Percentiles rank a stretch among this genome's conserved stretches.
Conservation (phyloP, 2,113 vertebrate genomes). For the Galemys pyrenaicus region DNA sequence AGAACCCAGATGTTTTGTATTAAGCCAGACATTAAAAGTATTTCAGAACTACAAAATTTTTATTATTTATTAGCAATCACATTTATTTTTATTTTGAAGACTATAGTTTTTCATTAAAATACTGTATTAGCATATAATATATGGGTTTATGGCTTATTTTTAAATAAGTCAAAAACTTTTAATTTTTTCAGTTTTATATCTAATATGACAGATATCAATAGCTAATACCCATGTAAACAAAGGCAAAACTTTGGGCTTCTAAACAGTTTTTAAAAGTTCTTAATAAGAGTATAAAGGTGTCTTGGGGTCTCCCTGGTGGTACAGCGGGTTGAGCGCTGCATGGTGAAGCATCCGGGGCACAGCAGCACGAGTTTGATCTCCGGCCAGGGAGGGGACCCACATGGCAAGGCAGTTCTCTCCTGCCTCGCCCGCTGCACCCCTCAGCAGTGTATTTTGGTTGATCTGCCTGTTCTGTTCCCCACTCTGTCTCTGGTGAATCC, state of each 20-base stretch:
- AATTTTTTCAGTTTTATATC: background rate
- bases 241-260: background rate
- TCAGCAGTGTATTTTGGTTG: no score
- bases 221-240: background rate
- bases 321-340: no score
- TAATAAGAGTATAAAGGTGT: background rate
- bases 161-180: background rate
- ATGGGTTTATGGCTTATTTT: background rate
- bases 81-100: conserved; percentile 20
- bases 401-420: no score
- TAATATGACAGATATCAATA: background rate
- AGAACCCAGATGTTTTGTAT: conserved; percentile 10
- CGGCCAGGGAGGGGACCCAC: no score
- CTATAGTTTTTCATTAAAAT: background rate
- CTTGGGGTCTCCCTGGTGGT: no score
- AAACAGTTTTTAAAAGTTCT: background rate
- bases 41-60: background rate
- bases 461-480: no score
- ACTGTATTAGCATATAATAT: background rate
- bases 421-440: no score
- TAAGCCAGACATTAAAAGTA: conserved; percentile 3
- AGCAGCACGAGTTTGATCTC: no score
- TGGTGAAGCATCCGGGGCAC: no score
- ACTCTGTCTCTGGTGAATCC: no score
- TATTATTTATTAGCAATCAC: background rate